Evolutionary conservation across 2,797 vertebrate species (phyloP).

Genomic region (Gambelia wislizenii): DNA sequence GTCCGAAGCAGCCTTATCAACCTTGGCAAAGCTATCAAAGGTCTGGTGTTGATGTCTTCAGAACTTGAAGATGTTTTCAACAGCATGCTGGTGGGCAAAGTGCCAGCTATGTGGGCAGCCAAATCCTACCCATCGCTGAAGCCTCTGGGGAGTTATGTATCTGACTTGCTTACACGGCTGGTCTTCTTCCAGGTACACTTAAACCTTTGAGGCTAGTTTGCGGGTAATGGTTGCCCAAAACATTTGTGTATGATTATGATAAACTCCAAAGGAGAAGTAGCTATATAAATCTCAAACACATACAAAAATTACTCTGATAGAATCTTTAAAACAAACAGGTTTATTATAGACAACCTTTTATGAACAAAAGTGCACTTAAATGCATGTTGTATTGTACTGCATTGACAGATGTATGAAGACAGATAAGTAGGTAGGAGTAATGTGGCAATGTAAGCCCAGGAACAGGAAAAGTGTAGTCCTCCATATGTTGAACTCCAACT

Average conservation of each 20-base stretch:
- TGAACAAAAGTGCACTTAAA: too few species aligned
- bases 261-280: neutral
- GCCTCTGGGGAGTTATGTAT: slow-evolving; percentile 89
- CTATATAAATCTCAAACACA: neutral
- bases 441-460: neutral
- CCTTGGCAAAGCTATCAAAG: slow-evolving; percentile 89
- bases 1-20: slow-evolving; percentile 87
- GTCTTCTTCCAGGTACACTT: slow-evolving; percentile 87
- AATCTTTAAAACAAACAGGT: neutral
- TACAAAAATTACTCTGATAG: neutral
- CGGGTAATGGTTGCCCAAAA: neutral
- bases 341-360: too few species aligned
- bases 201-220: neutral
- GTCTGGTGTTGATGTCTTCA: slow-evolving; percentile 93
- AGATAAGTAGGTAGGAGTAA: neutral
- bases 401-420: neutral
- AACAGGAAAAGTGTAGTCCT: neutral
- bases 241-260: neutral
- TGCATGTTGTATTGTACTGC: too few species aligned
- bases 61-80: slow-evolving; percentile 91
- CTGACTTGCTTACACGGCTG: slow-evolving; percentile 87
- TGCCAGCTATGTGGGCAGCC: slow-evolving; percentile 88
- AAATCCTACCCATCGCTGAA: slow-evolving; percentile 95
- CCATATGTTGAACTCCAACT: neutral
- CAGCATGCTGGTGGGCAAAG: slow-evolving; percentile 90